phyloP scores from a whole-genome alignment of 64 coral and sea anemone species.

The Actinia tenebrosa region DNA sequence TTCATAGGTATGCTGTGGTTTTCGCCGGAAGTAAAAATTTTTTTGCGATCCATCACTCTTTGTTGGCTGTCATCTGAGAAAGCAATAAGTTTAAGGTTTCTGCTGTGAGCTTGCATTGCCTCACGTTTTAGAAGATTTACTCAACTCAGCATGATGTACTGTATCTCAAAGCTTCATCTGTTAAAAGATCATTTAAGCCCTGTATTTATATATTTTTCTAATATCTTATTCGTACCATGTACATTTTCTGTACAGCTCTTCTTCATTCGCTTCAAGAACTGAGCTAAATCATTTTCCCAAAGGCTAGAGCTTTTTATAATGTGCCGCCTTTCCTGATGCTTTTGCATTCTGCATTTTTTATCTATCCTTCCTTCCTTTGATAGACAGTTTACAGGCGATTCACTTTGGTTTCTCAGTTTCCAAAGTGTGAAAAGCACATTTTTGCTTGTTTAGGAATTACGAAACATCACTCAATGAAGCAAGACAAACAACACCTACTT shows the following conservation, averaged over 20 bases:
- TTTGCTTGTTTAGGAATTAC: not conserved
- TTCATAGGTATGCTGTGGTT: slow-evolving; percentile 29
- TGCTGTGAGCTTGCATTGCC: not conserved
- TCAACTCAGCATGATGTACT: not conserved
- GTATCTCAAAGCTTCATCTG: not conserved
- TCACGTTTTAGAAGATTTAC: slow-evolving; percentile 1
- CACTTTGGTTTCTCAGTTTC: not conserved
- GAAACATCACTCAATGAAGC: not conserved
- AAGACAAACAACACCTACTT: not conserved
- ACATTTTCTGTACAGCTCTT: not conserved
- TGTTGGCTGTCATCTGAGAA: slow-evolving; percentile 33
- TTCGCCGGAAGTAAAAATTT: slow-evolving; percentile 40
- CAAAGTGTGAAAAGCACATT: slow-evolving; percentile 9
- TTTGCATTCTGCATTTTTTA: not conserved
- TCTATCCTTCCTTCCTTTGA: not conserved
- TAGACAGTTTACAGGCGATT: not conserved
- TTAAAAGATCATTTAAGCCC: not conserved
- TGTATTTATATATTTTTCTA: too few species aligned
- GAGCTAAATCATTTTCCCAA: not conserved
- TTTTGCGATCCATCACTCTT: slow-evolving; percentile 65
- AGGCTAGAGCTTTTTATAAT: not conserved
- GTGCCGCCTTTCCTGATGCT: not conserved
- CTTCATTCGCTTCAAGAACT: not conserved
- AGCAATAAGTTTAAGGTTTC: not conserved
- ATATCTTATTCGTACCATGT: not conserved